phyloP scores from a whole-genome alignment of 2,113 vertebrate genomes.

The Sylvilagus bachmani region DNA sequence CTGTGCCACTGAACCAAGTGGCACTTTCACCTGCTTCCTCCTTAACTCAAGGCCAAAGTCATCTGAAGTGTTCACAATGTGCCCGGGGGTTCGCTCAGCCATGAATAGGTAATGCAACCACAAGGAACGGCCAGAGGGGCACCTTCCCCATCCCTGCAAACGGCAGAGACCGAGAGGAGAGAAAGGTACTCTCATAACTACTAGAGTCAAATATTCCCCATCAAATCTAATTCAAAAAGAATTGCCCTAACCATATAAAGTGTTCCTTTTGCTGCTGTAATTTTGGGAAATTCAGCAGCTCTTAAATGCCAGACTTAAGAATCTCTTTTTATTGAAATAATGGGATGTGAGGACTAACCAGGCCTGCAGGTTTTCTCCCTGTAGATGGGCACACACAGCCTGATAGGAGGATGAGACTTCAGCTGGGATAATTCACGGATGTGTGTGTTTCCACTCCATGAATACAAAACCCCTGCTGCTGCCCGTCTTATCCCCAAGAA shows the following conservation, averaged over 20 bases:
- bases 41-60: slow-evolving; percentile 46
- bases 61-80: not conserved
- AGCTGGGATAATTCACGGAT: not conserved
- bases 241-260: slow-evolving; percentile 28
- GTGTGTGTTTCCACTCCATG: not conserved
- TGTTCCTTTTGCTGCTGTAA: slow-evolving; percentile 30
- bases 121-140: not conserved
- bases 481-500: not conserved
- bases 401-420: not conserved
- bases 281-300: slow-evolving; percentile 50
- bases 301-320: slow-evolving; percentile 24
- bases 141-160: not conserved
- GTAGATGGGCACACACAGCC: not conserved
- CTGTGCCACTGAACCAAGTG: slow-evolving; percentile 18
- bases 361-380: not conserved
- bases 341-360: not conserved
- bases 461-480: slow-evolving; percentile 4
- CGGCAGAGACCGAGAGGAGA: not conserved
- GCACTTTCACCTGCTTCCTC: not conserved
- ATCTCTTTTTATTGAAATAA: slow-evolving; percentile 32
- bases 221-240: slow-evolving; percentile 34
- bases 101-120: not conserved
- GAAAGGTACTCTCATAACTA: not conserved
- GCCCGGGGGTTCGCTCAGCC: not conserved
- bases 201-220: slow-evolving; percentile 34